Evolutionary conservation across 2,797 vertebrate species (phyloP), one percentile per base, ranked within the genome.

Genomic region (Uromys caudimaculatus): DNA sequence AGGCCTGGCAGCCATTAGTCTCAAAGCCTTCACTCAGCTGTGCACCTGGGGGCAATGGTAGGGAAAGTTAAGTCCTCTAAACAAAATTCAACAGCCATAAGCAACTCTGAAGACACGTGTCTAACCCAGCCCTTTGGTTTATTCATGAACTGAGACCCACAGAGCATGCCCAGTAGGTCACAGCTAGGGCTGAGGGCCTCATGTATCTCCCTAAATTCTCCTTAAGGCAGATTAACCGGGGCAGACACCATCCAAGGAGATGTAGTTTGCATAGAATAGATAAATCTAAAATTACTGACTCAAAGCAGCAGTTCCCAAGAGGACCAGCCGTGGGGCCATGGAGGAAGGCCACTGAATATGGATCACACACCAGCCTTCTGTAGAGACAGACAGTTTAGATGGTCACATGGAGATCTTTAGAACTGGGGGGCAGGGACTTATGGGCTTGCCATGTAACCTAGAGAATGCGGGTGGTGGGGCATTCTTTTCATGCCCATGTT

Each of bases 321-420:
- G 52, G 75, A 29, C 75, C 58, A 78, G 21, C 27, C 3, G 17
- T 6, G 3, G 44, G 6, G n/a, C 44, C n/a, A 7, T 3, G 13
- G 12, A 21, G 27, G 14, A 62, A 10, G 47, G 8, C 60, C 29
- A 13, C 19, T 13, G 10, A n/a, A 1, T 17, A 1, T 1, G 0
- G n/a, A 23, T 60, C 5, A 41, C 60, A 41, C 60, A 32, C 62
- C 19, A 1, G 10, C 29, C 24, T 23, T 54, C 4, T 16, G 11
- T 32, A 27, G 86, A 44, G 64, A 16, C 10, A 8, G 14, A 29
- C 23, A 23, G n/a, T 10, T 69, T 14, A 71, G n/a, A 64, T n/a
- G 76, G 38, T 32, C 27, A 54, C 4, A 19, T 54, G 24, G 14
- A 38, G 58, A 35, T 8, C 7, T 67, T 94, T 38, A 75, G 16